Base-by-base conservation (phyloP, 2,113 vertebrate species). In the Sphyrna mokarran region DNA sequence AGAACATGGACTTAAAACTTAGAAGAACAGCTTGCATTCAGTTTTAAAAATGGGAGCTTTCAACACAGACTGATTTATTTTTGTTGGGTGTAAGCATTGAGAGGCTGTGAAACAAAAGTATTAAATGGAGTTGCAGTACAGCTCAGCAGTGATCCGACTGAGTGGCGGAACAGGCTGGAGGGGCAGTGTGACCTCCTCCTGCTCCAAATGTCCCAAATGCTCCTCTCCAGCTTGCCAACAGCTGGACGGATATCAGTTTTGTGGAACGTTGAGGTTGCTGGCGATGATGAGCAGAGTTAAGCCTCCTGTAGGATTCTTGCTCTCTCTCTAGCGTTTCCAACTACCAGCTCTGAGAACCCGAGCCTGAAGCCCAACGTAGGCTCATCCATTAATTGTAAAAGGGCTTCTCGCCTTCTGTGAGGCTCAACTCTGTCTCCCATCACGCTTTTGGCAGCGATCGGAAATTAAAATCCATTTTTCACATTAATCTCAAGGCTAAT, bases 401-500 rank as follows among this genome's bases (percentile, higher is more conserved):
- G 40, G 43, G 68, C 40, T 40, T 72, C 40, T 70, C 26, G 58
- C 26, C 69, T 95, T 95, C 94, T 72, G 26, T 48, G 48, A 70
- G 43, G 26, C 94, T 70, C 94, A 37, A 43, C 69, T 1, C 94
- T 11, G 69, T 95, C 94, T 95, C 94, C 94, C 94, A 95, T 70
- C 94, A 72, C 68, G 26, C 20, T 76, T 37, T 54, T 72, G 69
- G 94, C 94, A 95, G 94, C 22, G 68, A 76, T 95, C 94, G 94
- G 94, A 95, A 95, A 95, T 95, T 95, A 69, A 95, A 95, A 95
- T 72, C 94, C 94, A 95, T 95, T 95, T 72, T 95, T 95, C 94
- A 95, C 69, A 72, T 95, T 95, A 95, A 95, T 95, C 94, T 95
- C 40, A 1, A 72, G 94, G 94, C 69, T 95, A 95, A 95, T 95